Evolutionary conservation across 2,888 invertebrate species (phyloP).

Genomic region (Meandrusa payeni): DNA sequence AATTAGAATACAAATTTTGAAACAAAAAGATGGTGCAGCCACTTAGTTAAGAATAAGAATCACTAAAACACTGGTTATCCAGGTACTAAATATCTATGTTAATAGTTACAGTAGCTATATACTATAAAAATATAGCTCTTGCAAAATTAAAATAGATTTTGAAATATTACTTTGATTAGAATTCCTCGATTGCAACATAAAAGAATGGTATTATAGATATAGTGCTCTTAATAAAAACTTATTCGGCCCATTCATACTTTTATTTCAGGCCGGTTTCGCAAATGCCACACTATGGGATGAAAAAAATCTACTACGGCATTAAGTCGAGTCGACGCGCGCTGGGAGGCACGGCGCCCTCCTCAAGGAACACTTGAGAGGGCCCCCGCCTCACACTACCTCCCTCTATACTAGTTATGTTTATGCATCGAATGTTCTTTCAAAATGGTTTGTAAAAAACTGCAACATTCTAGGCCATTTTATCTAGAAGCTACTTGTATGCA

Average conservation of each 20-base stretch:
- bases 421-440: conserved; percentile 60
- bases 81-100: too few relatives aligned
- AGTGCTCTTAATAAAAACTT: conserved; percentile 11
- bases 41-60: too few relatives aligned
- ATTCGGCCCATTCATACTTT: conserved; percentile 27
- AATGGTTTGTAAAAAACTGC: conserved; percentile 36
- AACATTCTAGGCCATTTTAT: conserved; percentile 18
- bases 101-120: too few relatives aligned
- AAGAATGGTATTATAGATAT: not conserved
- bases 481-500: too few relatives aligned
- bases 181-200: not conserved
- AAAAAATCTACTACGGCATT: conserved; percentile 72
- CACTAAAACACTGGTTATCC: too few relatives aligned
- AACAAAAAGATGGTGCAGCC: too few relatives aligned
- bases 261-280: conserved; percentile 30
- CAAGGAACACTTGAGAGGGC: conserved; percentile 61
- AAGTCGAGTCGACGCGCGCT: conserved; percentile 56
- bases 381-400: conserved; percentile 40
- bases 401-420: conserved; percentile 55
- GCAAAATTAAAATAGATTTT: too few relatives aligned
- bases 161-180: too few relatives aligned
- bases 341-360: conserved; percentile 57
- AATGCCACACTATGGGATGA: conserved; percentile 51
- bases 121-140: too few relatives aligned
- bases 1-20: too few relatives aligned